phyloP scores from a whole-genome alignment of 2,888 invertebrate genomes.

The Hemistola chrysoprasaria region DNA sequence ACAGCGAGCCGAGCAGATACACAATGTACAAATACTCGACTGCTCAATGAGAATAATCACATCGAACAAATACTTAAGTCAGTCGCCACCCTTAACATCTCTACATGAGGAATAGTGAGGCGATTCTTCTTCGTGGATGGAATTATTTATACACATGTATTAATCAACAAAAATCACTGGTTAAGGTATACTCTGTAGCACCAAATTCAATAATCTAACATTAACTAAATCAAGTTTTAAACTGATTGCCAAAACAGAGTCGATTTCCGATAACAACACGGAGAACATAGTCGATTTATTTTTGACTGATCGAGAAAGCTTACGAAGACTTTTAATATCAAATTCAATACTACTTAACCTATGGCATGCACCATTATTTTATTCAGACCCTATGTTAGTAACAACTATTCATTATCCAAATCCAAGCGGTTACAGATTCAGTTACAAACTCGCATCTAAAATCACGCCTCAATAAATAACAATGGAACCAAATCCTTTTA shows the following conservation, averaged over 20 bases:
- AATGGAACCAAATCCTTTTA: no score
- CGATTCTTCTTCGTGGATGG: no score
- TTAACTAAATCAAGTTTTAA: constrained; percentile 34
- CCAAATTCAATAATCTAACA: constrained; percentile 60
- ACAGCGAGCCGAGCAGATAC: no score
- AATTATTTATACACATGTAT: background rate
- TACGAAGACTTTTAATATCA: constrained; percentile 20
- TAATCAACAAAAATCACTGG: constrained; percentile 44
- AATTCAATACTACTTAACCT: constrained; percentile 66
- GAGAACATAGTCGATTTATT: no score
- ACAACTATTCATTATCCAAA: constrained; percentile 23
- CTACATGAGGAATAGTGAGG: no score
- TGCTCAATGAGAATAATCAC: no score
- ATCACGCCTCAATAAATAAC: no score
- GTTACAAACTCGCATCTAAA: constrained; percentile 7
- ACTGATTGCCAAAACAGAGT: constrained; percentile 18
- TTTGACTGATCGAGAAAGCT: constrained; percentile 11
- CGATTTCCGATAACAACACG: constrained; percentile 9
- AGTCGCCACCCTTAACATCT: no score
- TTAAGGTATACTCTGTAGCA: constrained; percentile 61
- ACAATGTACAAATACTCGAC: no score
- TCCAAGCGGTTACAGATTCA: constrained; percentile 14
- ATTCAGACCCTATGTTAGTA: constrained; percentile 59
- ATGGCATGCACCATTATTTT: constrained; percentile 73
- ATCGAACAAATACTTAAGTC: no score